Base-by-base conservation (phyloP, 2,797 vertebrate genomes). In the Bradypodion ventrale region DNA sequence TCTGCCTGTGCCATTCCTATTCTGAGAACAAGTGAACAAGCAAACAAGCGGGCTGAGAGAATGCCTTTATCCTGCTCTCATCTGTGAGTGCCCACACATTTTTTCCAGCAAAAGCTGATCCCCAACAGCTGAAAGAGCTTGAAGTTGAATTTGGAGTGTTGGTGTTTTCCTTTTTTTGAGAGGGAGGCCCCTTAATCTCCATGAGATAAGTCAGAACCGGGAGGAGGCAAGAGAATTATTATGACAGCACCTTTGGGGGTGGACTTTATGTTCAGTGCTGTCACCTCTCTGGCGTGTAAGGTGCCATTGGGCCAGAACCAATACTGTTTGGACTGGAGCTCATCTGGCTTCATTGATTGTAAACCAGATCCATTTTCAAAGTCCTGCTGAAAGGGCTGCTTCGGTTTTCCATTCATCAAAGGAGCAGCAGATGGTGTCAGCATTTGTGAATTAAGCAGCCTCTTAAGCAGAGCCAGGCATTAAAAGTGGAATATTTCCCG, bases 401-500 rank as follows among this genome's bases (percentile, higher is more conserved):
- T 2, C 62, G 52, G 35, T 7, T 13, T 3, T 73, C 40, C 56
- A 79, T 21, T 2, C 65, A 86, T 78, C 19, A 32, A 59, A 62
- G 46, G 27, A 72, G 44, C 35, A 52, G 68, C 80, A 72, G 66
- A 60, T 73, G 75, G 68, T 73, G 80, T 74, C 68, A 40, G 75
- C 60, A 65, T 77, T 73, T 65, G 37, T 49, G 83, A 23, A 19
- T 88, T 65, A 46, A 80, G 37, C 65, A 35, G 32, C 15, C 2
- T 82, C 25, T 75, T 56, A 56, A 85, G 60, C 75, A 66, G 29
- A 73, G 80, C 75, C 66, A 59, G 59, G 40, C 37, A 59, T 49
- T 68, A 44, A 44, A 56, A 0, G 6, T 32, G 16, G 87, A 86
- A 89, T 85, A 65, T 10, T 83, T 66, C 16, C 80, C 87, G 87